Conservation (phyloP, 2,888 invertebrate genomes). For the Epinotia brunnichana region DNA sequence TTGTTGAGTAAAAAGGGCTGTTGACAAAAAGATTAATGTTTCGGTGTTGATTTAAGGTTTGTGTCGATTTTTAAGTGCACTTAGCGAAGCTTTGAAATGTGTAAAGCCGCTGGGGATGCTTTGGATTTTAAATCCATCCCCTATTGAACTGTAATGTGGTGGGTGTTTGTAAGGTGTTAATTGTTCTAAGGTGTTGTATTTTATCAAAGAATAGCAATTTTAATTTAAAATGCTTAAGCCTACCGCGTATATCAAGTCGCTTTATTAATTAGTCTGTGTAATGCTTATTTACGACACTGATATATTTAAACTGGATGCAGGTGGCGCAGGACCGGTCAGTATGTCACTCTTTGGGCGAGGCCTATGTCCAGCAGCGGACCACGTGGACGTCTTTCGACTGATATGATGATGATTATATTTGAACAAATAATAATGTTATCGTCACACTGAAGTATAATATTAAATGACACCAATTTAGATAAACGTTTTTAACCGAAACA, state of each 20-base stretch:
- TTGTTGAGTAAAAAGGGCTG: conserved; percentile 62
- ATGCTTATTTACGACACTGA: too few relatives aligned
- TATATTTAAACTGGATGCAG: too few relatives aligned
- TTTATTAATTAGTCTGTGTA: too few relatives aligned
- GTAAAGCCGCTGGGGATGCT: conserved; percentile 2
- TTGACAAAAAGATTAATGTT: conserved; percentile 41
- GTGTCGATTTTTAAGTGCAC: conserved; percentile 38
- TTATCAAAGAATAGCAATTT: neutral
- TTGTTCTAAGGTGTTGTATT: neutral
- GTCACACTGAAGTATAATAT: conserved; percentile 1
- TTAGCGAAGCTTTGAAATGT: conserved; percentile 12
- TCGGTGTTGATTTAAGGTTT: conserved; percentile 30
- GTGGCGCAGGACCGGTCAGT: too few relatives aligned
- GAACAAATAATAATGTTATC: neutral
- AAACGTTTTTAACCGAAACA: conserved; percentile 34
- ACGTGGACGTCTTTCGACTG: too few relatives aligned
- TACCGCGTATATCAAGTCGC: too few relatives aligned
- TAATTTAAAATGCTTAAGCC: too few relatives aligned
- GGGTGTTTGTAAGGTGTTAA: too few relatives aligned
- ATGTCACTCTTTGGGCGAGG: too few relatives aligned
- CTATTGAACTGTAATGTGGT: neutral
- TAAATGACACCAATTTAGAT: conserved; percentile 14
- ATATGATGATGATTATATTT: too few relatives aligned
- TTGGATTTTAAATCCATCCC: neutral
- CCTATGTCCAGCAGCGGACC: too few relatives aligned